Evolutionary conservation across 1,140 invertebrate genomes (phyloP), one percentile per base, ranked within the genome.

Genomic region (Archegozetes longisetosus): DNA sequence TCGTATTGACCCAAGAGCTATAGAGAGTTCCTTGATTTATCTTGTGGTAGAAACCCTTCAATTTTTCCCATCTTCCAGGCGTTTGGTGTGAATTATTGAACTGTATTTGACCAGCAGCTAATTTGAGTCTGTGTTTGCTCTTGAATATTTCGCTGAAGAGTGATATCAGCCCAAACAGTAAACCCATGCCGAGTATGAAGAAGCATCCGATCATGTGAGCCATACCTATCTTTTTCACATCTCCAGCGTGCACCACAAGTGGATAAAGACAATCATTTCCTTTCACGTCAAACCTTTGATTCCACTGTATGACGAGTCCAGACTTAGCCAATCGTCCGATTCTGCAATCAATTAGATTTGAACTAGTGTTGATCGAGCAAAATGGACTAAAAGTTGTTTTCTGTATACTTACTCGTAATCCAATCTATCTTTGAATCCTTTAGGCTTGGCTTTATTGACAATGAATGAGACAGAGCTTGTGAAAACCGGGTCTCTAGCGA

Each of bases 191-290:
- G 2, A 89, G 71, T 0, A 88, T 79, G 62, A 86, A 85, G 74
- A 88, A 88, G 49, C 84, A 88, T 27, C 87, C 88, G 70, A 90
- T 85, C 86, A 91, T 91, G 66, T 91, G 76, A 67, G 87, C 85
- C 2, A 91, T 85, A 53, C 84, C 87, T 66, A 88, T 84, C 68
- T 86, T 88, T 27, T 80, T 80, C 6, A 83, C 84, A 70, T 83
- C 82, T 78, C 73, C 51, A 73, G 70, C 64, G 27, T 70, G 69
- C 14, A 71, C 69, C 6, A 76, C 72, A 4, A 73, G 68, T 1
- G 76, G 75, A 65, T 79, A 80, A 74, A 79, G 85, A 68, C 89
- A 92, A 58, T 82, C 80, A 71, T 92, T 84, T 61, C 82, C 82
- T 62, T 79, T 78, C 0, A 87, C 86, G 68, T 88, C 75, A 70